Base-by-base conservation (phyloP, 2,113 vertebrate species). In the Heterocephalus glaber region DNA sequence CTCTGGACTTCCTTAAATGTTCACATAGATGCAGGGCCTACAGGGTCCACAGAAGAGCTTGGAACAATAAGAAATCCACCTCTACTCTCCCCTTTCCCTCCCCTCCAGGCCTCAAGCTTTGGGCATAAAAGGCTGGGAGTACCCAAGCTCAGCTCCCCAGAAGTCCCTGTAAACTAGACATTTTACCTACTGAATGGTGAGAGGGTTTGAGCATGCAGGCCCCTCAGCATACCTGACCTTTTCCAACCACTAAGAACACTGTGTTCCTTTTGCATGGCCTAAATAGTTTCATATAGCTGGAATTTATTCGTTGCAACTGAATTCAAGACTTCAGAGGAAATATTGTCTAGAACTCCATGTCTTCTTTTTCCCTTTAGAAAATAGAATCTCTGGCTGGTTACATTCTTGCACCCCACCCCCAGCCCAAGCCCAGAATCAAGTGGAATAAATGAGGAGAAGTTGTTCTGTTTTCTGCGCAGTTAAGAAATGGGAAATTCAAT, bases 401-500 rank as follows among this genome's bases (percentile, higher is more conserved):
- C 5, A 66, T 3, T 3, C 56, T 12, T 76, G 52, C 28, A 49
- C 28, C 26, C 72, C 17, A 20, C 26, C 17, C 49, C 44, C 49
- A 20, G 52, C 13, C 19, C 26, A 90, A 88, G 35, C n/a, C 20
- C 24, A 38, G 47, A 96, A 41, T 77, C 12, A 49, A 94, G 28
- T 52, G 63, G 81, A 95, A 97, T 79, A 81, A 76, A 97, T 35
- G 9, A 13, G 74, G 22, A 91, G 54, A 90, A 82, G 66, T 85
- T 44, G 80, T 88, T 38, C 30, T 93, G 30, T 96, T 82, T 94
- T 72, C 82, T 88, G 56, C 16, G 38, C 35, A 30, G 49, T 85
- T 60, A 92, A 94, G 63, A 94, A 96, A 72, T 19, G 3, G 33
- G 13, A n/a, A 76, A 97, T 98, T 96, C 97, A 98, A 97, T 96